Percentiles rank a stretch among this genome's conserved stretches.
Evolutionary conservation across 2,888 invertebrate genomes (phyloP).

Genomic region (Neoascia interrupta): DNA sequence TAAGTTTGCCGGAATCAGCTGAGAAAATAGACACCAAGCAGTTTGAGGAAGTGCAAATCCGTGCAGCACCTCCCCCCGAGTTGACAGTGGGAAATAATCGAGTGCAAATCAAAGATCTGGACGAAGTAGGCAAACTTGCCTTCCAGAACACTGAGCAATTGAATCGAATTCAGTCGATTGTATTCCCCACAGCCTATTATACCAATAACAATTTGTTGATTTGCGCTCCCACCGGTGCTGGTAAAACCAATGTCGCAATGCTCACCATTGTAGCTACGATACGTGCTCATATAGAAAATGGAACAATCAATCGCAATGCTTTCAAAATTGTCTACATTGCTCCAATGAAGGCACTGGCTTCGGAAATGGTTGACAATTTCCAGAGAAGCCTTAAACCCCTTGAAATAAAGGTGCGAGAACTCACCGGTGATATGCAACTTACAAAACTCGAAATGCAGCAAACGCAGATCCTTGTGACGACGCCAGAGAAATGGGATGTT

Average conservation of each 20-base stretch:
- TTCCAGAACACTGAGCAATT: conserved; percentile 92
- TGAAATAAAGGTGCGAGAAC: conserved; percentile 92
- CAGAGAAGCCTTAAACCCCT: conserved; percentile 87
- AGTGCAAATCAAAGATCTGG: conserved; percentile 81
- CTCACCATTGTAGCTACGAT: conserved; percentile 94
- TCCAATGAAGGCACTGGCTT: conserved; percentile 99
- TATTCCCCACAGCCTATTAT: conserved; percentile 96
- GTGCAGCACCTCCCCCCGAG: conserved; percentile 83
- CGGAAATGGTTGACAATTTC: conserved; percentile 98
- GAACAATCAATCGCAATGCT: conserved; percentile 91
- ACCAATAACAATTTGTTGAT: conserved; percentile 98
- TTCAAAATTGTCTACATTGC: conserved; percentile 99
- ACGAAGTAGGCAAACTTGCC: conserved; percentile 91
- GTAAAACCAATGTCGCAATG: conserved; percentile 99
- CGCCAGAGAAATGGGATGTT: conserved; percentile 99
- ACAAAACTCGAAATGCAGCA: conserved; percentile 95
- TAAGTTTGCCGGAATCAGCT: conserved; percentile 90
- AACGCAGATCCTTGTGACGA: conserved; percentile 98
- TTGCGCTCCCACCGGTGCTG: conserved; percentile 99
- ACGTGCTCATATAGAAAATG: conserved; percentile 89
- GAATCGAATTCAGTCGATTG: conserved; percentile 97
- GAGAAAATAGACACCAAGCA: conserved; percentile 85
- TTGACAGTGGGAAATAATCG: conserved; percentile 84
- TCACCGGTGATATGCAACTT: conserved; percentile 99
- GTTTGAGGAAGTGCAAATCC: conserved; percentile 93